These are phyloP conservation scores for Tonatia bakeri DNA, from an alignment of 2,113 vertebrate genomes.

Conservation along the genomic window DNA sequence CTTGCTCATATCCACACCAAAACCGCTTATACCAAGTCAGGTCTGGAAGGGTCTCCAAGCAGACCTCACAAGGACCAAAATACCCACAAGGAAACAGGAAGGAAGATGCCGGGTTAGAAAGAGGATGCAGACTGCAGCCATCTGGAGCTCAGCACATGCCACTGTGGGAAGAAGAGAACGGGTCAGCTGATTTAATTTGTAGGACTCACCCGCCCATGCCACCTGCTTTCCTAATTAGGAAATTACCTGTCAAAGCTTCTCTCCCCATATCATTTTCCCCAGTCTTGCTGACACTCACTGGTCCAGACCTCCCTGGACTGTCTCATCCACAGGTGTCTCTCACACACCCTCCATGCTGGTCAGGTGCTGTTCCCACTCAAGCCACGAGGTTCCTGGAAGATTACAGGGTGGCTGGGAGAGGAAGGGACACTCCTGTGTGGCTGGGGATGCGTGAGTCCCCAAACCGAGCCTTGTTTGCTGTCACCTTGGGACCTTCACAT, in stretches of 20 bases:
- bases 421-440: accelerated
- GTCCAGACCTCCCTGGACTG: background rate
- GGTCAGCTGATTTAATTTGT: background rate
- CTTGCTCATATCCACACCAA: background rate
- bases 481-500: background rate
- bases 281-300: background rate
- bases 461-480: background rate
- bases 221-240: conserved; percentile 25
- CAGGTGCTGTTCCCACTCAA: background rate
- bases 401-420: background rate
- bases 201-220: background rate
- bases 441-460: background rate
- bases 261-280: background rate
- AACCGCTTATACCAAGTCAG: background rate
- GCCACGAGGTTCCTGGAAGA: background rate
- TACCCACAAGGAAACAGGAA: background rate
- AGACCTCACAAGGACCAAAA: background rate
- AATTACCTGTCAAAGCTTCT: background rate
- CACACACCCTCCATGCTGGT: background rate
- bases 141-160: background rate
- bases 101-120: background rate
- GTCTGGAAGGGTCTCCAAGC: background rate
- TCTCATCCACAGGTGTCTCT: no score
- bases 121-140: background rate
- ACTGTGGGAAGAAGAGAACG: accelerated